These are phyloP conservation scores for Morpho achilles DNA, from an alignment of 2,888 invertebrate genomes.

Conservation along the genomic window DNA sequence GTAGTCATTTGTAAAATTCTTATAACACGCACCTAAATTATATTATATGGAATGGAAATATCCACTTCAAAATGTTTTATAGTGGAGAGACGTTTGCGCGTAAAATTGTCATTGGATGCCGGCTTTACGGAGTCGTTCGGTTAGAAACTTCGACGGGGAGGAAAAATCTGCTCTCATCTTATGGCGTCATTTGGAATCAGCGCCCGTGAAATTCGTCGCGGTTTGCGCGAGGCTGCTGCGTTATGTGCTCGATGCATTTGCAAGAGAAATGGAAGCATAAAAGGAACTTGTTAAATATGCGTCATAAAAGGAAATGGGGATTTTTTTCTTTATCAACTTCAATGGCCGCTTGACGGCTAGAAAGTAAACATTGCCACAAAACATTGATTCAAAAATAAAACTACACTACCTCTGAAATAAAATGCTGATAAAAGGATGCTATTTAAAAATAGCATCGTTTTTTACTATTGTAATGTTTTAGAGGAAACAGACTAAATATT, in stretches of 20 bases:
- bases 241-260: constrained; percentile 32
- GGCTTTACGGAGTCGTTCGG: constrained; percentile 53
- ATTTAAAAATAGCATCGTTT: no score
- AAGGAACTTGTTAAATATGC: constrained; percentile 19
- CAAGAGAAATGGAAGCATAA: constrained; percentile 25
- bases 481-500: no score
- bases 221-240: constrained; percentile 39
- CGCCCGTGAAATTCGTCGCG: constrained; percentile 70
- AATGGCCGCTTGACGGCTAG: no score
- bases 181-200: constrained; percentile 52
- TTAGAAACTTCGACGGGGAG: constrained; percentile 57
- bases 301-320: constrained; percentile 18
- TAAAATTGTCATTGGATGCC: constrained; percentile 43
- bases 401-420: no score
- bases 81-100: constrained; percentile 34
- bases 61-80: constrained; percentile 38
- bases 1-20: no score
- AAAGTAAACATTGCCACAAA: no score
- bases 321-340: neutral
- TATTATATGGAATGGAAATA: constrained; percentile 28
- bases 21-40: constrained; percentile 3
- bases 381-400: no score
- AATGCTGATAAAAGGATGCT: no score
- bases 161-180: constrained; percentile 62
- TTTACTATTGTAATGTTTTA: no score